Percentiles rank a stretch among this genome's conserved stretches.
These are phyloP conservation scores for Heliconius erato DNA, from an alignment of 2,888 invertebrate genomes.

Conservation along the genomic window DNA sequence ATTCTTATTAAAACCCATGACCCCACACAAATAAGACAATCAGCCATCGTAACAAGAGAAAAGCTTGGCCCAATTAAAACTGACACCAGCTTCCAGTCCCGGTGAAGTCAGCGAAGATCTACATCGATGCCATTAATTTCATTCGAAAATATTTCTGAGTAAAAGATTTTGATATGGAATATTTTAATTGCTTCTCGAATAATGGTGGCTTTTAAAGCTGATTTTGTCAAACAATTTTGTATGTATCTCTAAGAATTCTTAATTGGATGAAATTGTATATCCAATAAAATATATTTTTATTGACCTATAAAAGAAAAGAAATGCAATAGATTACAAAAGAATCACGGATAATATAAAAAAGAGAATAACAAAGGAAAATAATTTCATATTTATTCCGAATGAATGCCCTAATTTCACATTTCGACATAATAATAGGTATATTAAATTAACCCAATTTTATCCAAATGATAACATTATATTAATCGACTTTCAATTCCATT, in stretches of 20 bases:
- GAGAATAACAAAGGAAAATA: neutral
- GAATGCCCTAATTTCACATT: neutral
- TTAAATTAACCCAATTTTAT: neutral
- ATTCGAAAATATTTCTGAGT: slow-evolving; percentile 56
- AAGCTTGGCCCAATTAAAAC: slow-evolving; percentile 82
- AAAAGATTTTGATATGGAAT: slow-evolving; percentile 44
- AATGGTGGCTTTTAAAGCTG: slow-evolving; percentile 2
- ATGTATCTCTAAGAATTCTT: slow-evolving; percentile 1
- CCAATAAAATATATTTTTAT: neutral
- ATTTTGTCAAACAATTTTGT: slow-evolving; percentile 12
- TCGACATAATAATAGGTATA: neutral
- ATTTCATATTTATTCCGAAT: neutral
- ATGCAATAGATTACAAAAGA: neutral
- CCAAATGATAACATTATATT: slow-evolving; percentile 14
- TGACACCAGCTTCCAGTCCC: slow-evolving; percentile 81
- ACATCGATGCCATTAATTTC: slow-evolving; percentile 83
- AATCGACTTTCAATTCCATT: neutral
- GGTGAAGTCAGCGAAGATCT: slow-evolving; percentile 82
- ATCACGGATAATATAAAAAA: neutral
- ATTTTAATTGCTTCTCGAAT: slow-evolving; percentile 23
- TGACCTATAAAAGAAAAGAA: too few species aligned
- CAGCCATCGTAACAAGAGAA: slow-evolving; percentile 76
- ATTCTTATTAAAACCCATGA: slow-evolving; percentile 47
- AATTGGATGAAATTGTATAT: neutral
- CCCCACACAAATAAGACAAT: slow-evolving; percentile 80